Percentiles rank a stretch among this genome's conserved stretches.
These are phyloP conservation scores for Acrocephalus scirpaceus DNA, from an alignment of 2,797 vertebrate species.

Conservation along the genomic window DNA sequence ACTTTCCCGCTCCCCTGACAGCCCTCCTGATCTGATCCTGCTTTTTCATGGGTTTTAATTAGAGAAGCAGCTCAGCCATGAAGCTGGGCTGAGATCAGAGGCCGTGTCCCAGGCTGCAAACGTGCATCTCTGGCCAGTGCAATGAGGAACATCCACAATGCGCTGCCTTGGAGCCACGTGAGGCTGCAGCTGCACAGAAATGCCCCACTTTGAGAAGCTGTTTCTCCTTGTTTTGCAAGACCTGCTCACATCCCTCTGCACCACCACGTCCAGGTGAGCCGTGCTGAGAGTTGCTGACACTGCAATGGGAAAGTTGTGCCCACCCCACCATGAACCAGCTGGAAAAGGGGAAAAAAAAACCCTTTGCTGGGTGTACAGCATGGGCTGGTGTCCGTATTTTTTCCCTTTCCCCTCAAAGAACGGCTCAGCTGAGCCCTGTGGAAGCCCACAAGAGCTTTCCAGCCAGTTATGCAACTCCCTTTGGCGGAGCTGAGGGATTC, in stretches of 20 bases:
- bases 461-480: background rate
- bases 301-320: background rate
- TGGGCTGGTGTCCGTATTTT: background rate
- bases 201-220: background rate
- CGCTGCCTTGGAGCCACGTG: background rate
- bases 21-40: background rate
- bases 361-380: background rate
- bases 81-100: background rate
- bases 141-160: background rate
- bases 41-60: background rate
- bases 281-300: fast-evolving
- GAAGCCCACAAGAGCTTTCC: background rate
- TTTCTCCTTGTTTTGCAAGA: background rate
- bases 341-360: background rate
- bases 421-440: background rate
- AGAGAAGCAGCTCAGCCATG: slow-evolving; percentile 30
- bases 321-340: background rate
- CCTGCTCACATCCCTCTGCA: background rate
- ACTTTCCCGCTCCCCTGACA: background rate
- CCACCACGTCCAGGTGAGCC: background rate
- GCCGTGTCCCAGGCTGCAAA: background rate
- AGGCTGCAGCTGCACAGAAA: background rate
- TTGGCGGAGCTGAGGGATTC: background rate
- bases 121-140: background rate
- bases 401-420: background rate